Evolutionary conservation across 2,113 vertebrate genomes (phyloP), one percentile per base, ranked within the genome.

Genomic region (Turdus rufiventris): DNA sequence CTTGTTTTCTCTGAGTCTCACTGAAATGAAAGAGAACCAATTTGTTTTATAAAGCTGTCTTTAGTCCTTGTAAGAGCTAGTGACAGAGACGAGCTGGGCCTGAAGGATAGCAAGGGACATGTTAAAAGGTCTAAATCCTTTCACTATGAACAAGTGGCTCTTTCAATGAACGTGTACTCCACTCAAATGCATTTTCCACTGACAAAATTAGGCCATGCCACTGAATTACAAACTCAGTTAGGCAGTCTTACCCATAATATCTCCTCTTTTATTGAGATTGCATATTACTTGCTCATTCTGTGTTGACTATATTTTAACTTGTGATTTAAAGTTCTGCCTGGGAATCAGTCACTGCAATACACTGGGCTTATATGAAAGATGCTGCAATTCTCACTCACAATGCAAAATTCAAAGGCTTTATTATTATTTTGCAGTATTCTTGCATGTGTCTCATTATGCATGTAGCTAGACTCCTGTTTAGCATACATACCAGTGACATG

Each of bases 361-460:
- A 8, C 19, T 87, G 48, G 20, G 12, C 18, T 84, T 67, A 8
- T 51, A 67, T 24, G 17, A 78, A 71, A 31, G 26, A n/a, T 78
- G 19, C 36, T 75, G n/a, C 4, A 91, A 78, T 67, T 56, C n/a
- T 71, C n/a, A 57, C 25, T 87, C 25, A 87, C 57, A 78, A 72
- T 47, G 50, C 61, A 91, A 91, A 92, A 91, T 92, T 82, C 68
- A 82, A 91, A 78, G 70, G 7, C 31, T 89, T 91, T 84, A 78
- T 75, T 94, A 89, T 86, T 93, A 84, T 63, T 91, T 81, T 93
- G 61, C 47, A 68, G 6, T 57, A 85, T 42, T 89, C 93, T 92
- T 94, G 57, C 40, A 53, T 75, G 57, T 87, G 19, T 75, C 66
- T 89, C 2, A 0, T 86, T 93, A 78, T 50, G 73, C 65, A 45